Base-by-base conservation (phyloP, 2,888 invertebrate genomes). In the Tenthredo notha region DNA sequence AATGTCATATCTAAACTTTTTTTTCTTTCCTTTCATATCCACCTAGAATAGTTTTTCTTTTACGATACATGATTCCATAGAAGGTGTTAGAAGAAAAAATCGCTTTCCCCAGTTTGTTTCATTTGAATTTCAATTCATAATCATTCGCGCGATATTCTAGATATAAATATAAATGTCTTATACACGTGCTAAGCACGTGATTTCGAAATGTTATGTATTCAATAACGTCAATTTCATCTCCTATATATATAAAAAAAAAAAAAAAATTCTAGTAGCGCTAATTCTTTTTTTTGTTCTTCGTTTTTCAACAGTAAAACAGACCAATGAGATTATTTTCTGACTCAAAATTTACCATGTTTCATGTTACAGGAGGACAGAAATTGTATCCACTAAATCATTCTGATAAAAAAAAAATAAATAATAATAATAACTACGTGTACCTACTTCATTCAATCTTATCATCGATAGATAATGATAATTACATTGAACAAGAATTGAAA, bases 371-470 rank as follows among this genome's bases (percentile, higher is more conserved):
- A n/a, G 43, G 21, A 43, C 43, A 74, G 25, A 3, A 6, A 40
- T 43, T 47, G n/a, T 43, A 74, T 21, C 25, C n/a, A 74, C n/a
- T 74, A 40, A 74, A 74, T 74, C 74, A 50, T 54, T 77, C 15
- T 12, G 77, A 77, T 77, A 77, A 37, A 37, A 37, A 37, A 37
- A 37, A 37, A 33, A 77, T n/a, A 29, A 29, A 29, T 29, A 77
- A 67, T 33, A 33, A 77, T 9, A 29, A 29, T 54, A 77, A 50
- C 83, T 58, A 37, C 67, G 29, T 43, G 29, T 43, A 78, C 37
- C 15, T 75, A 61, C 61, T 50, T 67, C 67, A 18, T 83, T 83
- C 67, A 70, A 47, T 47, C 47, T 83, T 83, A 67, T 83, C 83
- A 67, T 83, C 83, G 47, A 47, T 47, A 70, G 67, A 83, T 67